Evolutionary conservation across 2,113 vertebrate species (phyloP).

Genomic region (Chrysemys picta): DNA sequence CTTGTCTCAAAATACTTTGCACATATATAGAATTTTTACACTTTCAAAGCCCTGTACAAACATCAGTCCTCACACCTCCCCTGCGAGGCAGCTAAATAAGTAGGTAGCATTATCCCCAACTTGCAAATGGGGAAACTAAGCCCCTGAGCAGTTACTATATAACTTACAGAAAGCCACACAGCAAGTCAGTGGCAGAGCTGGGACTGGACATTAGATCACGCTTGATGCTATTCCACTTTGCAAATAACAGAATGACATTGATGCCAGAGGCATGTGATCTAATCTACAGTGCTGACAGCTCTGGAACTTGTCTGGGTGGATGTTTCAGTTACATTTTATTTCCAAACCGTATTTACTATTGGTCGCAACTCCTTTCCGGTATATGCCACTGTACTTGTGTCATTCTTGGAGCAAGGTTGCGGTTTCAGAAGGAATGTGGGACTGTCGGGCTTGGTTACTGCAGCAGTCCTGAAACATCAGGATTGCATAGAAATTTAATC

Average conservation of each 20-base stretch:
- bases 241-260: neutral
- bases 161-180: neutral
- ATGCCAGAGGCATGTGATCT: neutral
- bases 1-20: neutral
- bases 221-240: neutral
- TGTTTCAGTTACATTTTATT: neutral
- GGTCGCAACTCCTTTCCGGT: neutral
- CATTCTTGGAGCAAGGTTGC: neutral
- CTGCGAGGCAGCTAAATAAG: neutral
- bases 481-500: conserved; percentile 59
- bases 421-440: accelerated
- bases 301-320: neutral
- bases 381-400: neutral
- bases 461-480: neutral
- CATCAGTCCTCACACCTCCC: accelerated
- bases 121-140: neutral
- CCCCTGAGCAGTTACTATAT: neutral
- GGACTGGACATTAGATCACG: neutral
- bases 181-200: neutral
- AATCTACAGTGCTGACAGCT: neutral
- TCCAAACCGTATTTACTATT: neutral
- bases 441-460: neutral
- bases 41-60: neutral
- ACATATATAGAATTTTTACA: neutral
- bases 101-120: neutral